Evolutionary conservation across 2,113 vertebrate genomes (phyloP).

Genomic region (Pedetes capensis): DNA sequence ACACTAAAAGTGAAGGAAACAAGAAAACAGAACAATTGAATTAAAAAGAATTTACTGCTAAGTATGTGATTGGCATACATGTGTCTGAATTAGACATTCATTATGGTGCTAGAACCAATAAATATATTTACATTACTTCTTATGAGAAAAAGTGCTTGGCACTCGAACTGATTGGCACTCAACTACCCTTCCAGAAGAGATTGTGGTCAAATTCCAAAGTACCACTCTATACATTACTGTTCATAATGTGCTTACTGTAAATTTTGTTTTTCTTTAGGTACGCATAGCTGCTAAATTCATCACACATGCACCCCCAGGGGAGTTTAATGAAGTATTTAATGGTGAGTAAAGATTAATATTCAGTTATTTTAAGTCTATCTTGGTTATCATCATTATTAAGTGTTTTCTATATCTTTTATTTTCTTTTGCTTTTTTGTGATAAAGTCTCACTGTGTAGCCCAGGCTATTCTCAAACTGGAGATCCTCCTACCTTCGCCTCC

Average conservation of each 20-base stretch:
- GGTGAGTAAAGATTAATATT: constrained; percentile 84
- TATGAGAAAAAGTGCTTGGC: too few relatives aligned
- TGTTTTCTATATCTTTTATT: neutral
- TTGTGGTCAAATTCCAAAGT: too few relatives aligned
- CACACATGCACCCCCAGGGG: constrained; percentile 94
- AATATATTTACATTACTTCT: too few relatives aligned
- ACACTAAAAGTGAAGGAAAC: too few relatives aligned
- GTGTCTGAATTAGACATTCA: too few relatives aligned
- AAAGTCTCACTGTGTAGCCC: neutral
- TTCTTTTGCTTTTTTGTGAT: too few relatives aligned
- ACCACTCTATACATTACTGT: neutral
- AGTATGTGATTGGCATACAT: too few relatives aligned
- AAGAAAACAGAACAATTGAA: too few relatives aligned
- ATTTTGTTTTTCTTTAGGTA: constrained; percentile 83
- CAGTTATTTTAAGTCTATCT: neutral
- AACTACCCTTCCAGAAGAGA: too few relatives aligned
- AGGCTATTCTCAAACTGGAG: neutral
- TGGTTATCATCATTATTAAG: constrained; percentile 6
- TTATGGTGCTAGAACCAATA: too few relatives aligned
- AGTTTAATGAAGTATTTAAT: constrained; percentile 98
- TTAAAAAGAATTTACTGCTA: too few relatives aligned
- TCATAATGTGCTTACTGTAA: neutral
- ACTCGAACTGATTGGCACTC: too few relatives aligned
- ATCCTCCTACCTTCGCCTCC: neutral
- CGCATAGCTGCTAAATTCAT: constrained; percentile 96